phyloP scores from a whole-genome alignment of 1,140 invertebrate species.

The Amphibalanus amphitrite region DNA sequence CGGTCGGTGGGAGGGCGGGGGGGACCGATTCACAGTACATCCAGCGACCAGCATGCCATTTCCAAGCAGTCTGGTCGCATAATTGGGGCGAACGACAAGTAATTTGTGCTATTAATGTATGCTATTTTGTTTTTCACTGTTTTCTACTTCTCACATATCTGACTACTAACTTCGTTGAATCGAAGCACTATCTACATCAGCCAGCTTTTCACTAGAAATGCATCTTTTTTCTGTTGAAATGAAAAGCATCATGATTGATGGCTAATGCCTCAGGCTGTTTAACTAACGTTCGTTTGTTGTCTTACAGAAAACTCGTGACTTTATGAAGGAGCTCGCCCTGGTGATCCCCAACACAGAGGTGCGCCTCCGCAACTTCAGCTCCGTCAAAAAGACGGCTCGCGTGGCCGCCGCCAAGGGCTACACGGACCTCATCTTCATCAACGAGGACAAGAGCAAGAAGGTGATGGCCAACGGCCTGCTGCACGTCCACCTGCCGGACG shows the following conservation, averaged over 20 bases:
- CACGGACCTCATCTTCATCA: conserved; percentile 82
- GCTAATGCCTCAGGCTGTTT: no score
- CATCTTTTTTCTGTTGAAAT: no score
- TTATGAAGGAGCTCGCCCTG: conserved; percentile 72
- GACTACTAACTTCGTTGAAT: no score
- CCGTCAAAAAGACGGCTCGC: conserved; percentile 80
- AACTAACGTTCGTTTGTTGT: no score
- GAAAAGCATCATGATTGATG: no score
- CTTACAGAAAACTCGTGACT: conserved; percentile 65
- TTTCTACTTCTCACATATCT: no score
- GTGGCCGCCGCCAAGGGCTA: conserved; percentile 55
- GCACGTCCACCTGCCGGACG: conserved; percentile 81
- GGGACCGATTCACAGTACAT: background rate
- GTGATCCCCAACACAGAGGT: conserved; percentile 80
- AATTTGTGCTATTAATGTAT: no score
- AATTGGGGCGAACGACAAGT: background rate
- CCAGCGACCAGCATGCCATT: no score
- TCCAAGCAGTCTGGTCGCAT: background rate
- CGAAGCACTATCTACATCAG: no score
- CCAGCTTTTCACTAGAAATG: no score
- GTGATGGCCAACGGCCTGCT: conserved; percentile 53
- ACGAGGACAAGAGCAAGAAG: conserved; percentile 74
- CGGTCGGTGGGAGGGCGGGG: conserved; percentile 29
- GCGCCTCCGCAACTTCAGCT: conserved; percentile 58
- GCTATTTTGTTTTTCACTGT: no score